A percentile compares a stretch with the other conserved stretches of the same genome.
Conservation (phyloP, 2,888 invertebrate species). For the Hedya salicella region DNA sequence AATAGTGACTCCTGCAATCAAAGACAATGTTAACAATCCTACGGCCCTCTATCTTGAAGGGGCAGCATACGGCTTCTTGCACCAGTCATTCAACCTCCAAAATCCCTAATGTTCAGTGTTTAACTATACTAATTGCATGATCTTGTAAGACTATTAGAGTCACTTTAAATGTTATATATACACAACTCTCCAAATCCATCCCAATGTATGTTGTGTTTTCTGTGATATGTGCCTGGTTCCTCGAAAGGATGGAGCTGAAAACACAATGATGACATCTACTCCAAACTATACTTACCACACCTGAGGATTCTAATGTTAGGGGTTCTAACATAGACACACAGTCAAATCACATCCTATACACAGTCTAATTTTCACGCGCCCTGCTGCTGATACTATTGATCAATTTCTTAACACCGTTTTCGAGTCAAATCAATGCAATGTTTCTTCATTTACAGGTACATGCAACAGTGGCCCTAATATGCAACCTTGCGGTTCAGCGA, state of each 20-base stretch:
- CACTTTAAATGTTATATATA: constrained; percentile 29
- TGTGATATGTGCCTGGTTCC: constrained; percentile 27
- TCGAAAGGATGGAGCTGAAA: constrained; percentile 50
- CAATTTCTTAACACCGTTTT: not conserved
- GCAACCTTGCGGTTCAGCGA: constrained; percentile 46
- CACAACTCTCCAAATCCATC: constrained; percentile 60
- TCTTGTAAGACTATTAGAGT: not conserved
- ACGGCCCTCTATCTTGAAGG: constrained; percentile 46
- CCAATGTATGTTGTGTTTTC: constrained; percentile 26
- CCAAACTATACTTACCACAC: constrained; percentile 58
- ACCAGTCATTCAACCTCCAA: not conserved
- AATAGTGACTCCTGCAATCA: constrained; percentile 99
- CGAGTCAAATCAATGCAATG: not conserved
- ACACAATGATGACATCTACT: constrained; percentile 54
- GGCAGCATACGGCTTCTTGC: constrained; percentile 1
- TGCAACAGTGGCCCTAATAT: not conserved
- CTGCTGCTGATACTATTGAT: constrained; percentile 53
- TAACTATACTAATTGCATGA: not conserved
- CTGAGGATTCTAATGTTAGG: constrained; percentile 48
- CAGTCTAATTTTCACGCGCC: constrained; percentile 64
- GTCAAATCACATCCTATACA: constrained; percentile 66
- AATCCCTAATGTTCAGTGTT: not conserved
- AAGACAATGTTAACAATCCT: constrained; percentile 85
- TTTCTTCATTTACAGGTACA: not conserved
- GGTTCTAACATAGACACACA: constrained; percentile 54